Conservation (phyloP, 1,140 invertebrate genomes). For the Bombus turneri region DNA sequence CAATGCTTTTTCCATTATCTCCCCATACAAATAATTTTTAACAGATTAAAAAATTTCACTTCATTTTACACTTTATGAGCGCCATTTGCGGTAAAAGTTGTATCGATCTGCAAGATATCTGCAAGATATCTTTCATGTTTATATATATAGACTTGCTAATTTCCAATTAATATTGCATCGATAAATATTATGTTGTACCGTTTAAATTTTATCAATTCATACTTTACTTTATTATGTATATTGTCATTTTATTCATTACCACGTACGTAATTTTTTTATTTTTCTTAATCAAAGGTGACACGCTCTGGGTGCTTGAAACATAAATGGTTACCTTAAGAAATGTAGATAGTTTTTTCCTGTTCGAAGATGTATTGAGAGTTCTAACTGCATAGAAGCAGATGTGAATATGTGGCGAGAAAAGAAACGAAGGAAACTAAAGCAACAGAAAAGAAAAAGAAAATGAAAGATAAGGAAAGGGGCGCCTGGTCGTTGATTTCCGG, state of each 20-base stretch:
- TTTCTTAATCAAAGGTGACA: not conserved
- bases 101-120: not conserved
- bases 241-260: not conserved
- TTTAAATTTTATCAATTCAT: not conserved
- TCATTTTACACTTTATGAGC: not conserved
- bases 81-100: no score
- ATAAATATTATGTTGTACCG: not conserved
- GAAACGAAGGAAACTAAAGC: not conserved
- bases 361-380: not conserved
- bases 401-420: not conserved
- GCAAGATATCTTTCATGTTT: not conserved
- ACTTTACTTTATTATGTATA: no score
- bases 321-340: not conserved
- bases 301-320: not conserved
- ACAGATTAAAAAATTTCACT: not conserved
- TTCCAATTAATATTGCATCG: not conserved
- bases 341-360: not conserved
- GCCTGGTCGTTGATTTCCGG: conserved; percentile 56
- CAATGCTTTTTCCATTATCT: not conserved
- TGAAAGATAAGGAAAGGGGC: conserved; percentile 31
- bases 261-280: not conserved
- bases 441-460: not conserved
- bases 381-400: not conserved
- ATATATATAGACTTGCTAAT: not conserved
- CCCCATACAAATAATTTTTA: not conserved